These are phyloP conservation scores for Lathamus discolor DNA, from an alignment of 2,113 vertebrate species.

Conservation along the genomic window DNA sequence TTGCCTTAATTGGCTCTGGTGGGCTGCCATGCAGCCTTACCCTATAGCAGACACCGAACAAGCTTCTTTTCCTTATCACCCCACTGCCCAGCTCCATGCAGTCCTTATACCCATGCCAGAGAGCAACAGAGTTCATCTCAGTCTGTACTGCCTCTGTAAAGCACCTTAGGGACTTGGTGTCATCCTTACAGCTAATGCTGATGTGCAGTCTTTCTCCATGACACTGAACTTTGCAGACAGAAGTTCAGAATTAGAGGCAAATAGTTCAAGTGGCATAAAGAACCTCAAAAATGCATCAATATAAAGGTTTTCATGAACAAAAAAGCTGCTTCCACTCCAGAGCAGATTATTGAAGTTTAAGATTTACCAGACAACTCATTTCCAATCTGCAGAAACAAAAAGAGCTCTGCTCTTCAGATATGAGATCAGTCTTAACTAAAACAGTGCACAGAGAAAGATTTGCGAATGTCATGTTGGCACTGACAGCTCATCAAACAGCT, in stretches of 20 bases:
- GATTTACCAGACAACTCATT: background rate
- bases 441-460: background rate
- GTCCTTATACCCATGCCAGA: no score
- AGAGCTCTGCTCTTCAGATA: background rate
- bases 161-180: background rate
- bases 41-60: rapidly evolving
- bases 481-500: conserved; percentile 13
- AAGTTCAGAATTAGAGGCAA: background rate
- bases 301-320: background rate
- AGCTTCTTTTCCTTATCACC: background rate
- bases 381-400: background rate
- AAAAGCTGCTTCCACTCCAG: background rate
- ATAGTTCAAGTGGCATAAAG: background rate
- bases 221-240: background rate
- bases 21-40: background rate
- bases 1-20: background rate
- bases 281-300: background rate
- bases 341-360: background rate
- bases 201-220: background rate
- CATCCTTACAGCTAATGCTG: background rate
- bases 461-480: background rate
- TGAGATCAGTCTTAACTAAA: background rate
- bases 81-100: rapidly evolving
- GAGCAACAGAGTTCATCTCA: background rate
- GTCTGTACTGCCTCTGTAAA: background rate